Evolutionary conservation across 2,113 vertebrate genomes (phyloP).

Genomic region (Platysteira castanea): DNA sequence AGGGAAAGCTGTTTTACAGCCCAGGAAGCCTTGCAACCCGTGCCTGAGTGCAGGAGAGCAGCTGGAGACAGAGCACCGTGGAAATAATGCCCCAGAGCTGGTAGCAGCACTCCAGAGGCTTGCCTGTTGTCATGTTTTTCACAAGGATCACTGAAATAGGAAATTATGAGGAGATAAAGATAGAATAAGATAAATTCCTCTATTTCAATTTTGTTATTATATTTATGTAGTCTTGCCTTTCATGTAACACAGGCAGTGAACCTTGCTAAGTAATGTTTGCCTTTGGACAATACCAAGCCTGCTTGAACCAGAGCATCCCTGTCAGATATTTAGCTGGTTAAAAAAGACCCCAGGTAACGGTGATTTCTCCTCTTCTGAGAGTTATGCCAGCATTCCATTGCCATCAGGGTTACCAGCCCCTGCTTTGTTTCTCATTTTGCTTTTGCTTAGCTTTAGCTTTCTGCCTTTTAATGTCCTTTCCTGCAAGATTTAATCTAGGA

Average conservation of each 20-base stretch:
- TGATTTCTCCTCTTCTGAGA: neutral
- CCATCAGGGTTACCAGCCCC: neutral
- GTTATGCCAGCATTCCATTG: neutral
- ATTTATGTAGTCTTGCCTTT: neutral
- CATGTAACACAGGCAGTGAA: neutral
- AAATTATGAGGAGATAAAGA: neutral
- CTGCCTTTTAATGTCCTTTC: slow-evolving; percentile 16
- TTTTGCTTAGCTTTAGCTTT: neutral
- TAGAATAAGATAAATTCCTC: neutral
- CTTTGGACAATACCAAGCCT: neutral
- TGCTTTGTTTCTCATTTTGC: neutral
- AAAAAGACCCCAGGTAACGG: neutral
- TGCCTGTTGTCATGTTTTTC: neutral
- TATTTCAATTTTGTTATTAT: neutral
- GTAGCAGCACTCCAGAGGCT: neutral
- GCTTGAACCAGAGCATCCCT: neutral
- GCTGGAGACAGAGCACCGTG: neutral
- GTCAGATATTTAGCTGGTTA: neutral
- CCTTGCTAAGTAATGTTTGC: neutral
- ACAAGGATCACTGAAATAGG: neutral
- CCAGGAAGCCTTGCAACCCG: neutral
- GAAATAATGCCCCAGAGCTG: neutral
- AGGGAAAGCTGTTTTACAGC: neutral
- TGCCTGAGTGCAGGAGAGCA: neutral
- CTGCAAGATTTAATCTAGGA: slow-evolving; percentile 52